A percentile compares a stretch with the other conserved stretches of the same genome.
Evolutionary conservation across 2,888 invertebrate species (phyloP).

Genomic region (Orchesellides sinensis): DNA sequence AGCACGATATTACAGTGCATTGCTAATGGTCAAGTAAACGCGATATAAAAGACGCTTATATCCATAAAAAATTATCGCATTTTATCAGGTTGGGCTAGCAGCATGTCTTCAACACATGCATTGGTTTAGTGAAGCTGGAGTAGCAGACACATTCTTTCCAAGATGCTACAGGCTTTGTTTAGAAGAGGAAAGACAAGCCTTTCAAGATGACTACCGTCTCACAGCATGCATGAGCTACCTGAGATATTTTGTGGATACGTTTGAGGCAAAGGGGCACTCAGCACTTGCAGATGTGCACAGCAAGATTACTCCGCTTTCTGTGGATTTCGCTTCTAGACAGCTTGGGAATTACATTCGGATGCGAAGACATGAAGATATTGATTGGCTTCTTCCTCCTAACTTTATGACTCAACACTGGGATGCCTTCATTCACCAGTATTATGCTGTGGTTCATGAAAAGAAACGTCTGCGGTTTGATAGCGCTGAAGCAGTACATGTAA

Average conservation of each 20-base stretch:
- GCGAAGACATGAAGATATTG: slow-evolving; percentile 83
- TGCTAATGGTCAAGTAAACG: neutral
- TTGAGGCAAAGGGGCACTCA: slow-evolving; percentile 79
- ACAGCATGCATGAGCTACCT: slow-evolving; percentile 92
- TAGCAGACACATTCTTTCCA: slow-evolving; percentile 89
- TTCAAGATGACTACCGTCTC: slow-evolving; percentile 91
- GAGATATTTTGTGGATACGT: slow-evolving; percentile 84
- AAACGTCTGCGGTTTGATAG: slow-evolving; percentile 61
- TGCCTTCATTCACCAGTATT: slow-evolving; percentile 86
- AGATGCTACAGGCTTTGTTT: slow-evolving; percentile 91
- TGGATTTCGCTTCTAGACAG: slow-evolving; percentile 90
- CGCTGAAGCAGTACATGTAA: slow-evolving; percentile 60
- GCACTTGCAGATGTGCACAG: slow-evolving; percentile 76
- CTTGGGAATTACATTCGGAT: slow-evolving; percentile 82
- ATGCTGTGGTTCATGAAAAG: slow-evolving; percentile 81
- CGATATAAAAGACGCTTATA: neutral
- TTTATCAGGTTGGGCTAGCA: slow-evolving; percentile 82
- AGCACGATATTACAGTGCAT: no score
- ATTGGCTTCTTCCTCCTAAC: slow-evolving; percentile 76
- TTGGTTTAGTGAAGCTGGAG: slow-evolving; percentile 90
- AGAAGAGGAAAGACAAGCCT: slow-evolving; percentile 88
- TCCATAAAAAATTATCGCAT: neutral
- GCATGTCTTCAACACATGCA: slow-evolving; percentile 88
- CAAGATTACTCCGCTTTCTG: slow-evolving; percentile 77
- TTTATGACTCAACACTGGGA: slow-evolving; percentile 91